Percentiles rank a stretch among this genome's conserved stretches.
These are phyloP conservation scores for Coremacera marginata DNA, from an alignment of 2,888 invertebrate species.

Conservation along the genomic window DNA sequence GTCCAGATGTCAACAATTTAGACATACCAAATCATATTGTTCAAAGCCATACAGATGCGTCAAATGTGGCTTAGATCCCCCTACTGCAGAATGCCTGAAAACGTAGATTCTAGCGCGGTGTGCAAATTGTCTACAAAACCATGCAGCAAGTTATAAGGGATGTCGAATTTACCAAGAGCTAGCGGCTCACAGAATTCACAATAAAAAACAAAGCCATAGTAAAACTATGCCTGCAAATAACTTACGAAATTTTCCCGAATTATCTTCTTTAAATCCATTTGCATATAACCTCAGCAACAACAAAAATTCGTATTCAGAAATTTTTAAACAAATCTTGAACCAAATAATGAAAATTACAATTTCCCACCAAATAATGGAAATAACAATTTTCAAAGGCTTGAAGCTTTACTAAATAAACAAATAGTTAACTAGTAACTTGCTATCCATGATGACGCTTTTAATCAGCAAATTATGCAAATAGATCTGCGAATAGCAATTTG, in stretches of 20 bases:
- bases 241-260: no score
- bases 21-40: not conserved
- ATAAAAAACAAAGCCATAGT: not conserved
- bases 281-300: not conserved
- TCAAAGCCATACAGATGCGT: no score
- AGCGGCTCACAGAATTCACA: not conserved
- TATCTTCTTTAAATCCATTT: not conserved
- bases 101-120: not conserved
- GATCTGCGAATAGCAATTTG: not conserved
- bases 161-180: not conserved
- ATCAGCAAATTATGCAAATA: not conserved
- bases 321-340: no score
- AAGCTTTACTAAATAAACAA: not conserved
- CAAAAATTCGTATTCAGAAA: no score
- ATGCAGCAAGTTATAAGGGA: not conserved
- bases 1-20: no score
- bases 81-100: not conserved
- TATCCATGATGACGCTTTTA: no score
- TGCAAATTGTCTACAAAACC: not conserved
- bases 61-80: no score
- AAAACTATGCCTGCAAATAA: not conserved
- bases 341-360: no score
- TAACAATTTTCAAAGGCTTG: not conserved
- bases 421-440: no score
- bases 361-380: not conserved